Conservation (phyloP, 2,797 vertebrate genomes). For the Platalea minor region DNA sequence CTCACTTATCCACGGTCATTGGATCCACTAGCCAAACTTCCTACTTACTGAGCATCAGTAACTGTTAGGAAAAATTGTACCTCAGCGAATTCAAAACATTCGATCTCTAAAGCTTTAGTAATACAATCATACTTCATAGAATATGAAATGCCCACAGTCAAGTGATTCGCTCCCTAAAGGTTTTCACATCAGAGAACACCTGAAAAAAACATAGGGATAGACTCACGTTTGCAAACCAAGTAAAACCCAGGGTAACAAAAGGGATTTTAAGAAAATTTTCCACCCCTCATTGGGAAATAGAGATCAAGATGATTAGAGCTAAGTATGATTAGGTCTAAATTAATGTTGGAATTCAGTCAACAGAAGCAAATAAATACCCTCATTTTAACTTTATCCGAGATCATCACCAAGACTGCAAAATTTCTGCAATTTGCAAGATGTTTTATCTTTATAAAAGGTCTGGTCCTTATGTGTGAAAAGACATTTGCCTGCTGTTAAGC, state of each 20-base stretch:
- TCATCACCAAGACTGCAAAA: neutral
- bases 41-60: neutral
- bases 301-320: neutral
- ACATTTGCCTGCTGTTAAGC: neutral
- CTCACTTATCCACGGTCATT: neutral
- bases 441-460: neutral
- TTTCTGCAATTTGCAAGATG: neutral
- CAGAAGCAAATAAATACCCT: neutral
- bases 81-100: neutral
- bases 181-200: neutral
- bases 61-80: neutral
- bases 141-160: neutral
- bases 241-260: neutral
- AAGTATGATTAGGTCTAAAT: neutral
- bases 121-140: neutral
- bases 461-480: neutral
- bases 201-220: neutral
- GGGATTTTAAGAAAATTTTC: neutral
- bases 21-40: neutral
- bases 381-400: neutral
- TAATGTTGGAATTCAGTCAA: neutral
- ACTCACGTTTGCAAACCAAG: neutral
- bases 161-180: neutral
- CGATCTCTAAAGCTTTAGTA: neutral
- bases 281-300: neutral